Evolutionary conservation across 2,888 invertebrate species (phyloP).

Genomic region (Pseudoips prasinana): DNA sequence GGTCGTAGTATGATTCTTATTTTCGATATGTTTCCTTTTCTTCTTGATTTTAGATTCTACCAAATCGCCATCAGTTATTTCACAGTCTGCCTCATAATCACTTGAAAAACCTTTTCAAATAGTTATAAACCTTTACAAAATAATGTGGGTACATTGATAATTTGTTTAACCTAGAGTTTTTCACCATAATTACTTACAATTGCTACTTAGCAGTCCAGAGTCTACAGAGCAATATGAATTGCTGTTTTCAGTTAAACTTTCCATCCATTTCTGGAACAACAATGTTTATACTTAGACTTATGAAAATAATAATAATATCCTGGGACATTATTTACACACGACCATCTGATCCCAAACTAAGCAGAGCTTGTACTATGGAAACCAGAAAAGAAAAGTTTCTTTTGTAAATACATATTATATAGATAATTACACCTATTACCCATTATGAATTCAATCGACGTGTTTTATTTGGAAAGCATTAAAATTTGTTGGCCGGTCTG

Average conservation of each 20-base stretch:
- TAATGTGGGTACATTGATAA: background rate
- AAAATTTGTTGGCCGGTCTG: no score
- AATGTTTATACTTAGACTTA: constrained; percentile 1
- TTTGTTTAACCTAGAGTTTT: background rate
- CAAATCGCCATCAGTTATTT: constrained; percentile 23
- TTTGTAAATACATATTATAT: no score
- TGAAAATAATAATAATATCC: background rate
- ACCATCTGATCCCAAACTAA: no score
- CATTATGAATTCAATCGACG: no score
- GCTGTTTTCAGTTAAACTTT: constrained; percentile 57
- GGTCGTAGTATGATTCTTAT: no score
- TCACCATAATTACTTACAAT: constrained; percentile 24
- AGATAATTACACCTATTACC: background rate
- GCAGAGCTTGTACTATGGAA: no score
- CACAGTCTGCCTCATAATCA: constrained; percentile 39
- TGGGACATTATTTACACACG: no score
- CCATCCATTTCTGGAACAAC: constrained; percentile 58
- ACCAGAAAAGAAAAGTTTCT: no score
- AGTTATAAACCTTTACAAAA: constrained; percentile 7
- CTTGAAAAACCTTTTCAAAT: constrained; percentile 38
- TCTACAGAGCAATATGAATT: constrained; percentile 49
- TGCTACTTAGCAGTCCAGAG: constrained; percentile 31
- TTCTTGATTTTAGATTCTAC: constrained; percentile 23
- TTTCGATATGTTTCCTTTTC: constrained; percentile 22
- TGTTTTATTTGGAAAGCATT: no score